These are phyloP conservation scores for Drosophila funebris DNA, from an alignment of 1,140 invertebrate genomes.

Conservation along the genomic window DNA sequence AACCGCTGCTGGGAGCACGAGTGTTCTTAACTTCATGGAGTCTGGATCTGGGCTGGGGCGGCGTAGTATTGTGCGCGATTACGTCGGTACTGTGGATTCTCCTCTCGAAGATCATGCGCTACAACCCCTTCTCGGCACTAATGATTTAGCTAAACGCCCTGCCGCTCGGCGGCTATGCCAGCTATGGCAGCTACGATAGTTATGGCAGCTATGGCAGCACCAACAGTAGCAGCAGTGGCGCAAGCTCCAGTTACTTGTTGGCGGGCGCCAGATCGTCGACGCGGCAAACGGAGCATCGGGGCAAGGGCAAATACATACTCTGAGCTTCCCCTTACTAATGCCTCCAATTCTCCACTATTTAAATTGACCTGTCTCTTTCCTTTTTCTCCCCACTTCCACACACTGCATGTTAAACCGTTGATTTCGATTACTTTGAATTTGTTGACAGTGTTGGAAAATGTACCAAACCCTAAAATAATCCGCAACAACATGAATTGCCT, in stretches of 20 bases:
- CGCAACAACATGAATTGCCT: slow-evolving; percentile 65
- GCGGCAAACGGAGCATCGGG: slow-evolving; percentile 68
- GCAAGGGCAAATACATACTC: slow-evolving; percentile 70
- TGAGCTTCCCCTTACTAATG: slow-evolving; percentile 19
- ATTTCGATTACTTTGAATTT: slow-evolving; percentile 27
- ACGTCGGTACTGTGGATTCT: slow-evolving; percentile 93
- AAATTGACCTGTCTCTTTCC: background rate
- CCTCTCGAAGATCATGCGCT: slow-evolving; percentile 94
- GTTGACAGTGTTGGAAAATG: slow-evolving; percentile 56
- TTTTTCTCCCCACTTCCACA: slow-evolving; percentile 1
- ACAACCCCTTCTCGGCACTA: slow-evolving; percentile 91
- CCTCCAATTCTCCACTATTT: background rate
- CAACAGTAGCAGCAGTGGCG: slow-evolving; percentile 57
- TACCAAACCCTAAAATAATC: slow-evolving; percentile 50
- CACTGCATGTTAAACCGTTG: background rate
- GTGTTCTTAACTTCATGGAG: slow-evolving; percentile 92
- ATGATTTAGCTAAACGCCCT: slow-evolving; percentile 86
- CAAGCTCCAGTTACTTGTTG: slow-evolving; percentile 63
- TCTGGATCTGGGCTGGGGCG: slow-evolving; percentile 92
- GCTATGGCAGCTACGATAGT: slow-evolving; percentile 54
- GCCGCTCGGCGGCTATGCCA: slow-evolving; percentile 74
- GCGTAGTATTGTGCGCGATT: slow-evolving; percentile 90
- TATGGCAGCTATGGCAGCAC: slow-evolving; percentile 61
- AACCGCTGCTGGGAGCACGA: slow-evolving; percentile 86
- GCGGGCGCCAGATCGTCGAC: slow-evolving; percentile 62